Base-by-base conservation (phyloP, 2,113 vertebrate species). In the Phainopepla nitens region DNA sequence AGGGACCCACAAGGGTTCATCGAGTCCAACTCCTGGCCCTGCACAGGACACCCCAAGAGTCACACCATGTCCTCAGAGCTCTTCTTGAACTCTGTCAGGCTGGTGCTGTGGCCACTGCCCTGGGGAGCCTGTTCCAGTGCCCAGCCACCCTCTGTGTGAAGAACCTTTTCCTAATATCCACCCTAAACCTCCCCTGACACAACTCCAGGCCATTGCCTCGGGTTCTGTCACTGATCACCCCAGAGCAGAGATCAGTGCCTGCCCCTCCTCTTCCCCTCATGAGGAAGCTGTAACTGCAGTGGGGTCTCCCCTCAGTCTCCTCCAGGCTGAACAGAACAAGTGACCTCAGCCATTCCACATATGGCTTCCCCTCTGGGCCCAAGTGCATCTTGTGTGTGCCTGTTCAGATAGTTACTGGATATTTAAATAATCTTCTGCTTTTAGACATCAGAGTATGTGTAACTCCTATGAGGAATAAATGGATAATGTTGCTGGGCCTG, bases 131-230 rank as follows among this genome's bases (percentile, higher is more conserved):
- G 27, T 36, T 36, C 27, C 68, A 65, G 44, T 57, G 50, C 44
- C 10, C 27, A 33, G 0, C 1, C 58, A 65, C 18, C 6, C 17
- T 50, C 5, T 33, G 14, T 35, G 35, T 5, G 42, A 56, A 71
- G 42, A 56, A 35, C 1, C 7, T 80, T 18, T 22, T 35, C 17
- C 31, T 39, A 0, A n/a, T 54, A 47, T 1, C 50, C 35, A 65
- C 0, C 7, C 7, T 35, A 35, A 64, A 15, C 35, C 29, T 80
- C 3, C 11, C 15, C 22, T 64, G 35, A 6, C 35, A 18, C 31
- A 80, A 2, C 50, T 36, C 15, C 35, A 50, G 50, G 50, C 25
- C 21, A 6, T 72, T 64, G 4, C 8, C 10, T 64, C 0, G 0
- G n/a, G 17, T 49, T 5, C 42, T 31, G 45, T 60, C 33, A 10